Evolutionary conservation across 2,797 vertebrate genomes (phyloP).

Genomic region (Chaenodraco wilsoni): DNA sequence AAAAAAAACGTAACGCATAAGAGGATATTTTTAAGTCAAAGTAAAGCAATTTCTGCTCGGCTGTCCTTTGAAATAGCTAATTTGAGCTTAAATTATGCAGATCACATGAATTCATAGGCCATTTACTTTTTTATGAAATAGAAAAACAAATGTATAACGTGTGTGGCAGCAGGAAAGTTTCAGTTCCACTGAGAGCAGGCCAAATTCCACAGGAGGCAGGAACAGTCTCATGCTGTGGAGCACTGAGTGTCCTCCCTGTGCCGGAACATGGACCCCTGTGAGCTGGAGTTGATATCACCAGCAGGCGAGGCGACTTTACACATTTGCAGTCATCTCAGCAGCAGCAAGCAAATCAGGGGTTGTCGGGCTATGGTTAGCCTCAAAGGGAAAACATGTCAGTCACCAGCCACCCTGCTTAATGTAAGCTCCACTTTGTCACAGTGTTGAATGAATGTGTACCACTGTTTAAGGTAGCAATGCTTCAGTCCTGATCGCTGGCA

Average conservation of each 20-base stretch:
- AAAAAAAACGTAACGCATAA: too few species aligned
- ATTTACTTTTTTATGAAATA: too few species aligned
- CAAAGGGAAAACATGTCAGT: not conserved
- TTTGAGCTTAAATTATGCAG: too few species aligned
- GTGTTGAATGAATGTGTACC: not conserved
- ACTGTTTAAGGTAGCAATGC: not conserved
- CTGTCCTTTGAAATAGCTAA: too few species aligned
- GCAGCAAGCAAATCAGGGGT: constrained; percentile 3
- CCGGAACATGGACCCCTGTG: not conserved
- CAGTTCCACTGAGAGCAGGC: too few species aligned
- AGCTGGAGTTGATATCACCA: not conserved
- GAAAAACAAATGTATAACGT: too few species aligned
- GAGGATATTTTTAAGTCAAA: too few species aligned
- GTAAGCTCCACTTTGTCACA: constrained; percentile 2
- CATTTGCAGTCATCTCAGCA: constrained; percentile 12
- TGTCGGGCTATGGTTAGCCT: not conserved
- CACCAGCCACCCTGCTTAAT: not conserved
- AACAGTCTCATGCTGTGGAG: not conserved
- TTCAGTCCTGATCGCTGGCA: not conserved
- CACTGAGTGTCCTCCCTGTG: not conserved
- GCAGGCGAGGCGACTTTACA: not conserved
- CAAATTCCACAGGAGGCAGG: not conserved
- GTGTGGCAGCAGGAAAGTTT: too few species aligned
- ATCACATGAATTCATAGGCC: too few species aligned
- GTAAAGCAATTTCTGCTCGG: too few species aligned